Evolutionary conservation across 2,888 invertebrate genomes (phyloP).

Genomic region (Myopa testacea): DNA sequence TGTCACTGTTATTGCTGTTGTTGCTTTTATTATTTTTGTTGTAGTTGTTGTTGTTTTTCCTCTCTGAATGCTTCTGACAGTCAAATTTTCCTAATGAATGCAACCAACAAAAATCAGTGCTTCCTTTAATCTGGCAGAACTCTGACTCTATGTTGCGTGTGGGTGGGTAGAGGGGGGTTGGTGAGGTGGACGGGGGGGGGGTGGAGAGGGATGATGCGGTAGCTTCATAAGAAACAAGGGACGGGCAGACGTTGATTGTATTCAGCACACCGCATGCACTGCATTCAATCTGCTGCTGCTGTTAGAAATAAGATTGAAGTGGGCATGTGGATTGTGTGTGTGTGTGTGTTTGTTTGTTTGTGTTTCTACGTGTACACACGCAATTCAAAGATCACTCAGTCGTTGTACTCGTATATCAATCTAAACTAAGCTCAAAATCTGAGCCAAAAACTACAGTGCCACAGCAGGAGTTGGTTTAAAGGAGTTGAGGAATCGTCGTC

Average conservation of each 20-base stretch:
- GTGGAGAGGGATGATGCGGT: too few relatives aligned
- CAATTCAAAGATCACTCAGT: conserved; percentile 18
- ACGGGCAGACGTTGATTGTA: too few relatives aligned
- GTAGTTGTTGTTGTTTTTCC: neutral
- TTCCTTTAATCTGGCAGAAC: neutral
- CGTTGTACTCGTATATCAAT: too few relatives aligned
- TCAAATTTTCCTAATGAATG: conserved; percentile 5
- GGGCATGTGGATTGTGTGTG: neutral
- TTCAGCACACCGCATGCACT: too few relatives aligned
- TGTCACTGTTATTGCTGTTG: neutral
- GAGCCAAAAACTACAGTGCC: neutral
- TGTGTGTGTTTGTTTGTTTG: neutral
- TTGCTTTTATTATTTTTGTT: neutral
- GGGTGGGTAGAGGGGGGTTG: too few relatives aligned
- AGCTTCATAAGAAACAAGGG: too few relatives aligned
- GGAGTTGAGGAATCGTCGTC: too few relatives aligned
- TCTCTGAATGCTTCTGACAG: neutral
- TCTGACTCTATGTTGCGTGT: too few relatives aligned
- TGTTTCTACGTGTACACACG: too few relatives aligned
- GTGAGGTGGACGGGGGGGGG: too few relatives aligned
- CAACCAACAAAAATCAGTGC: conserved; percentile 10
- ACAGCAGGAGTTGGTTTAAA: neutral
- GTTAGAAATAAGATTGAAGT: too few relatives aligned
- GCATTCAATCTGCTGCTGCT: too few relatives aligned
- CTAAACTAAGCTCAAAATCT: neutral